phyloP scores from a whole-genome alignment of 2,113 vertebrate species.

The Prunella himalayana region DNA sequence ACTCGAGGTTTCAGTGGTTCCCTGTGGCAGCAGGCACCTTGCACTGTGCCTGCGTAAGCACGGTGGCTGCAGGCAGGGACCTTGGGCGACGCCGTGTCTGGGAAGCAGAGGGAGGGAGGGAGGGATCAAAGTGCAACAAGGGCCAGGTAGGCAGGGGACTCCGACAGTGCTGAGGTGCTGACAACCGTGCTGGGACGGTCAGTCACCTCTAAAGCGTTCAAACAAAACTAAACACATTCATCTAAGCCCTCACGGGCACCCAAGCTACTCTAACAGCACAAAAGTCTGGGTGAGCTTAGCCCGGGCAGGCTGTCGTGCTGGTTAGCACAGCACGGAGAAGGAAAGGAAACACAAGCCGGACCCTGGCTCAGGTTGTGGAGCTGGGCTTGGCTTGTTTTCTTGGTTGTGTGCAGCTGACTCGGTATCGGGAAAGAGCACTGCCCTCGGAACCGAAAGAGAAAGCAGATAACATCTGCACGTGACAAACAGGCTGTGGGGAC shows the following conservation, averaged over 20 bases:
- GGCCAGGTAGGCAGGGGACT: background rate
- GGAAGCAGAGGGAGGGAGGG: background rate
- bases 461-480: background rate
- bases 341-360: background rate
- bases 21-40: background rate
- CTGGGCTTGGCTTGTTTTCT: background rate
- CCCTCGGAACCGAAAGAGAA: conserved; percentile 6
- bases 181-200: rapidly evolving
- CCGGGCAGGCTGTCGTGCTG: rapidly evolving
- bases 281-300: background rate
- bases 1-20: background rate
- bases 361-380: rapidly evolving
- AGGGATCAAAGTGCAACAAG: background rate
- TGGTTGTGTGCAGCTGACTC: background rate
- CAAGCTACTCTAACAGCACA: background rate
- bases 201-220: background rate
- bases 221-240: background rate
- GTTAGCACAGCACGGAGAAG: background rate
- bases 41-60: rapidly evolving
- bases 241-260: background rate
- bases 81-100: rapidly evolving
- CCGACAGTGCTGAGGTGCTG: rapidly evolving
- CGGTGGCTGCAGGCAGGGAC: rapidly evolving
- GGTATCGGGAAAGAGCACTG: background rate
- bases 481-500: background rate